Evolutionary conservation across 2,797 vertebrate genomes (phyloP), one percentile per base, ranked within the genome.

Genomic region (Discoglossus pictus): DNA sequence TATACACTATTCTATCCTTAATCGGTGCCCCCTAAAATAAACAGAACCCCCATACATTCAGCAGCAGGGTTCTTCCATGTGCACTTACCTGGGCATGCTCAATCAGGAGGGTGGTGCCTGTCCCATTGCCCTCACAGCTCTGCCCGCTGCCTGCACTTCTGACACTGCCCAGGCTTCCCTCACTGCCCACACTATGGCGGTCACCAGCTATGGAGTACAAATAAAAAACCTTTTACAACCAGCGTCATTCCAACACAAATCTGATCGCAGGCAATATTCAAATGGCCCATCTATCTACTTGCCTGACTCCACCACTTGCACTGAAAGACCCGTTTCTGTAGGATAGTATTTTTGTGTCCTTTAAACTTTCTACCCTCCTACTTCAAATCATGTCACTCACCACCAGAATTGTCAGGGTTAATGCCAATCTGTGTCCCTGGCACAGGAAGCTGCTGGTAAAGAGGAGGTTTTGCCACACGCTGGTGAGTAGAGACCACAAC

Each of bases 101-200:
- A 0, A 88, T 88, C 65, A 89, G 82, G 69, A 89, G 80, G 71
- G 35, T 52, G 34, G 71, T 65, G 82, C 79, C 44, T 4, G 91
- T 90, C 40, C 91, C 90, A 0, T 77, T 87, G 80, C 94, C 93
- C 77, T 98, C 97, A 0, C 90, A 91, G 86, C 97, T 99, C 84
- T 99, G 96, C 7, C 97, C 97, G 0, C 97, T 99, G 69, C 97
- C 97, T 0, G 96, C 95, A 0, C 97, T 99, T 68, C 97, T 93
- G 0, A 96, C 92, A 1, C 97, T 95, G 77, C 94, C 92, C 11
- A 96, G 92, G 1, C 97, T 95, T 77, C 94, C 92, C 11, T 94
- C 93, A 0, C 97, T 99, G 51, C 95, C 95, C 31, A 98, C 93
- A 0, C 97, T 99, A 80, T 87, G 93, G 39, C 92, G 88, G 87